Base-by-base conservation (phyloP, 2,113 vertebrate genomes). In the Toxostoma redivivum region DNA sequence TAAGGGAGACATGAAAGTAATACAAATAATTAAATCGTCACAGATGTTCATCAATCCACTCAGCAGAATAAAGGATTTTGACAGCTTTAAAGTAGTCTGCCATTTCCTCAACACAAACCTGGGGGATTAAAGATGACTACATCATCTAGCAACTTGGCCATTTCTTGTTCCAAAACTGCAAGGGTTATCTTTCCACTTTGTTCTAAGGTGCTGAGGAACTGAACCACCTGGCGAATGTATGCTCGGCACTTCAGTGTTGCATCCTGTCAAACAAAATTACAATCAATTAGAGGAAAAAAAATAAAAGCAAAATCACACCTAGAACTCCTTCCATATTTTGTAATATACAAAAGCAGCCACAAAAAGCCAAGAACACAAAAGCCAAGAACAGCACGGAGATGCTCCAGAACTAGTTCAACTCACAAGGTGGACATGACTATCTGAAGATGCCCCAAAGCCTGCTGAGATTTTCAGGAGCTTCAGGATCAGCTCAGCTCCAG, bases 101-200 rank as follows among this genome's bases (percentile, higher is more conserved):
- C 11, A 61, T 33, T 83, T 69, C 56, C 58, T 61, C 38, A 60
- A 40, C 20, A 97, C 98, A 96, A 82, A 99, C 99, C 99, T 87
- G 99, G 98, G 18, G 99, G 99, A 97, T 98, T 99, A 95, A 99
- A 99, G 83, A 98, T 85, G 69, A 99, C 95, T 54, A 99, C 96
- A 65, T 98, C 98, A 92, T 99, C 99, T 35, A 99, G 97, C 61
- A 99, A 95, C 54, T 98, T 98, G 94, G 98, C 98, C 98, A 99
- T 98, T 95, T 99, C 99, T 87, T 98, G 98, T 72, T 99, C 98
- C 88, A 99, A 96, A 56, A 95, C 96, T n/a, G 91, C 94, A 88
- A 99, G 96, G 61, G 97, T 98, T 88, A 99, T 98, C 93, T 98
- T 98, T 42, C 98, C 98, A 31, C 97, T 98, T 93, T 99, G 99